A percentile compares a stretch with the other conserved stretches of the same genome.
Conservation (phyloP, 2,113 vertebrate genomes). For the Elachura formosa region DNA sequence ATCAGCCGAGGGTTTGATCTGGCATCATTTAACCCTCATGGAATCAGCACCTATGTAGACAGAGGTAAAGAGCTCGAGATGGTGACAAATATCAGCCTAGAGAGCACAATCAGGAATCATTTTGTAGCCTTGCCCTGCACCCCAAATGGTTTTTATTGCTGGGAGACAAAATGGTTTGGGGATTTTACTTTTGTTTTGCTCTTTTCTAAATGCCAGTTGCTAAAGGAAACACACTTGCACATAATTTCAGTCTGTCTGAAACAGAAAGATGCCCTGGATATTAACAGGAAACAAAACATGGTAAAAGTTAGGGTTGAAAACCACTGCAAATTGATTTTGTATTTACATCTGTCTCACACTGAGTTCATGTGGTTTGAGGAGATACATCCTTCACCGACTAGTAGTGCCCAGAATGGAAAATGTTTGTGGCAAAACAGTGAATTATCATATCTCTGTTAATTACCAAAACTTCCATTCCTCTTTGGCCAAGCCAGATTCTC, state of each 20-base stretch:
- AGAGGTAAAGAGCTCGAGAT: constrained; percentile 63
- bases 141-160: neutral
- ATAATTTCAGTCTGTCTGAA: neutral
- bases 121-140: neutral
- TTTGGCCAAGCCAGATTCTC: neutral
- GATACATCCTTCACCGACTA: fast-evolving
- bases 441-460: neutral
- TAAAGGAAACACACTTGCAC: neutral
- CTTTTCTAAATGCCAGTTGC: neutral
- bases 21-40: constrained; percentile 87
- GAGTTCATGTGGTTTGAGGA: neutral
- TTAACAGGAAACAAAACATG: neutral
- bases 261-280: neutral
- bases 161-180: neutral
- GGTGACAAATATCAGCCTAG: neutral
- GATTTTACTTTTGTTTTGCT: neutral
- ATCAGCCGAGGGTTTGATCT: constrained; percentile 85
- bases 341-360: neutral
- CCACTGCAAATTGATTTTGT: neutral
- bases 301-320: neutral
- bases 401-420: neutral
- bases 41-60: constrained; percentile 82
- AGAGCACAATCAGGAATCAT: neutral
- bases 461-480: neutral
- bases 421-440: neutral